phyloP scores from a whole-genome alignment of 2,797 vertebrate species.

The Myotis daubentonii region DNA sequence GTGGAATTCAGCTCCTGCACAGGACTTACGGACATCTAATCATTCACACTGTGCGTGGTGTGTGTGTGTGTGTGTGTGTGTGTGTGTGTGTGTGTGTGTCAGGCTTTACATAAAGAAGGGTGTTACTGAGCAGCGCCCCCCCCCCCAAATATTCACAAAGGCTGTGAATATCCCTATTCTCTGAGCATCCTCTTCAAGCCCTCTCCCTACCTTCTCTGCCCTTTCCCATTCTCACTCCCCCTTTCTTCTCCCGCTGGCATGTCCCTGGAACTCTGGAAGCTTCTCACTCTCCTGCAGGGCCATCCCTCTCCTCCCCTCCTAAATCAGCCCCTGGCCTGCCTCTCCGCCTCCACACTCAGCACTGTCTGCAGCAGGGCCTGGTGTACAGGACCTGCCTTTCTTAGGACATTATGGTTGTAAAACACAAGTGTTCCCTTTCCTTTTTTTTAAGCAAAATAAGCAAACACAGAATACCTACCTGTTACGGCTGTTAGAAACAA shows the following conservation, averaged over 20 bases:
- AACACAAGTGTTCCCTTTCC: not conserved
- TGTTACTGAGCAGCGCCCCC: not conserved
- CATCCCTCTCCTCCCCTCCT: not conserved
- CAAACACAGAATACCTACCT: not conserved
- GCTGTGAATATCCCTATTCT: not conserved
- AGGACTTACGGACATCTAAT: not conserved
- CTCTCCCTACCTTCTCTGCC: too few species aligned
- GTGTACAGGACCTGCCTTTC: not conserved
- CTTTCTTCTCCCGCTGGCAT: not conserved
- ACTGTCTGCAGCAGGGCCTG: not conserved
- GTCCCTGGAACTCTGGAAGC: not conserved
- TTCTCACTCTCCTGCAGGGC: not conserved
- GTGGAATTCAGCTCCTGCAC: not conserved
- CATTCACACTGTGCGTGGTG: not conserved
- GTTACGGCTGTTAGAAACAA: not conserved
- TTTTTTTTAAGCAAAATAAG: not conserved
- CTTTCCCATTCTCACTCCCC: fast-evolving
- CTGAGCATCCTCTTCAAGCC: not conserved
- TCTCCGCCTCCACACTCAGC: not conserved
- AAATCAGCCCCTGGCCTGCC: not conserved
- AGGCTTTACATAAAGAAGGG: not conserved
- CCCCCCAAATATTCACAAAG: not conserved
- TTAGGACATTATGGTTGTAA: not conserved
- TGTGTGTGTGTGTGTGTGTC: not conserved
- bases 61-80: not conserved